Base-by-base conservation (phyloP, 2,888 invertebrate genomes). In the Hirtodrosophila histrioides region DNA sequence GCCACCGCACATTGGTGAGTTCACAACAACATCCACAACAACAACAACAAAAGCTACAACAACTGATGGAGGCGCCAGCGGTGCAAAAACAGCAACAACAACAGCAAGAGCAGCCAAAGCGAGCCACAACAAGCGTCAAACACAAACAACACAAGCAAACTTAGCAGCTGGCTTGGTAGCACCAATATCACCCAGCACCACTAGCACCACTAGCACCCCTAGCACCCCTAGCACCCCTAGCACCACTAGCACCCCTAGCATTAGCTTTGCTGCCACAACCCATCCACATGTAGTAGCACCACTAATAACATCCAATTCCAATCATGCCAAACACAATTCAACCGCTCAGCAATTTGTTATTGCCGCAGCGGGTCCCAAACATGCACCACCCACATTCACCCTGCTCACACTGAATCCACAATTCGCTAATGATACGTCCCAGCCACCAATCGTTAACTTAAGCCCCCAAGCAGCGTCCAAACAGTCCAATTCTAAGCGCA, bases 1-100 rank as follows among this genome's bases (percentile, higher is more conserved):
- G 80, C 91, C 91, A 79, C 91, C 91, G 88, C 90, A 90, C 69
- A 79, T 90, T 91, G 91, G 91, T 91, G 91, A 91, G 91, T 91
- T 90, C 64, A 78, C 54, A 65, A 68, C 66, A 73, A 58, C 55
- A 56, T 46, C 64, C 41, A 56, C 51, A 53, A 57, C 33, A 56
- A 61, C 60, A 36, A 55, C 35, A 48, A 40, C 66, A 53, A 44
- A 43, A 43, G 12, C 65, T 61, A 11, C 55, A 49, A n/a, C 31
- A 56, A 37, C 50, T 49, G 54, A 54, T 35, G 64, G 33, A 33
- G 64, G 31, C 46, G 69, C 60, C 41, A 62, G 55, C 69, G 48
- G 55, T 46, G 35, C 48, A 54, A 23, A 65, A 46, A 17, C 53
- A 45, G 11, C 24, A 41, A 48, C 45, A 35, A 27, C 31, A 31